Conservation (phyloP, 53 echinoderm and acorn worm genomes). For the Zoroaster sp. region DNA sequence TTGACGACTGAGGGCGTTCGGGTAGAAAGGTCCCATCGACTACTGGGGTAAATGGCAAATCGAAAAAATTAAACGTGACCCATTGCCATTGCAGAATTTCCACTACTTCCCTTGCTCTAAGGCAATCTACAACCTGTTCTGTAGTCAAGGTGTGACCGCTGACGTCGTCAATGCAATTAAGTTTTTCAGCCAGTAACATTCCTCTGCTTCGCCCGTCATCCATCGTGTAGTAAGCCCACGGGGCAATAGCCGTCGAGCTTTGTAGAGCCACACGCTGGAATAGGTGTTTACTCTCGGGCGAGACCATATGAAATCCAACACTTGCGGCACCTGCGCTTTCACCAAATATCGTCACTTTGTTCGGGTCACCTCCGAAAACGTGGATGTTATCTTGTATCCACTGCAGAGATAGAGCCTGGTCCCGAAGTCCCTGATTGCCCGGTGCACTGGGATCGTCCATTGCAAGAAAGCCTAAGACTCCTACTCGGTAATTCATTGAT, state of each 20-base stretch:
- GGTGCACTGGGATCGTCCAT: conserved; percentile 75
- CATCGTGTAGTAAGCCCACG: conserved; percentile 80
- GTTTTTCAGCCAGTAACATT: conserved; percentile 45
- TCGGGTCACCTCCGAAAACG: conserved; percentile 82
- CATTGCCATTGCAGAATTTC: conserved; percentile 47
- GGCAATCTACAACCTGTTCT: conserved; percentile 60
- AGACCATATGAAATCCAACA: conserved; percentile 80
- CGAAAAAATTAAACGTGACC: conserved; percentile 56
- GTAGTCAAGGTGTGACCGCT: conserved; percentile 42
- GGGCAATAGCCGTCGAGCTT: conserved; percentile 73
- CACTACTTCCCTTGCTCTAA: conserved; percentile 38
- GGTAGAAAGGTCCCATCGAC: conserved; percentile 85
- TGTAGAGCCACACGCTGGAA: conserved; percentile 85
- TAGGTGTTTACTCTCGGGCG: conserved; percentile 69
- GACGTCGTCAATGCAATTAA: conserved; percentile 57
- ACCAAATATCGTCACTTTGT: conserved; percentile 84
- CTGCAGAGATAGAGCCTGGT: conserved; percentile 81
- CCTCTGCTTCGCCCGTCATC: conserved; percentile 76
- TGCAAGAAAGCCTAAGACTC: conserved; percentile 80
- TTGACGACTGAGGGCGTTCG: conserved; percentile 73
- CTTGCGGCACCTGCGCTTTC: conserved; percentile 96
- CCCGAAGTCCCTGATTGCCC: conserved; percentile 83
- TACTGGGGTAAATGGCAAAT: conserved; percentile 83
- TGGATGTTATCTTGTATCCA: conserved; percentile 96
- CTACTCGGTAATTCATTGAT: conserved; percentile 90